Evolutionary conservation across 2,113 vertebrate species (phyloP), one percentile per base, ranked within the genome.

Genomic region (Stomatorhinus ivindoensis): DNA sequence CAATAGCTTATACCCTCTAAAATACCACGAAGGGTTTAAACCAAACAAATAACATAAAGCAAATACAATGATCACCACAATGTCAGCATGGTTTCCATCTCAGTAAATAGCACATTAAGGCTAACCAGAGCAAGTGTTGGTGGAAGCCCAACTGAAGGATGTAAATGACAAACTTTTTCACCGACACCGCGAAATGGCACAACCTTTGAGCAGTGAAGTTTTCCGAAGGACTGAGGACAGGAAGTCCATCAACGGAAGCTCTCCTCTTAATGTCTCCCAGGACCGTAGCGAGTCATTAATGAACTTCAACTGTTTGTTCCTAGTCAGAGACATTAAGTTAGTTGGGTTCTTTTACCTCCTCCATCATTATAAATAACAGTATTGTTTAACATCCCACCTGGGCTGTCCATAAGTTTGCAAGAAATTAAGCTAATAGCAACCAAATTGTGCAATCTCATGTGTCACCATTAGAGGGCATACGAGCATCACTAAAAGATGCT

Each of bases 271-370:
- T 2, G 90, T 89, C 82, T 91, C 91, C 94, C 93, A 94, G 88
- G 87, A 3, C 31, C 27, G 89, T 87, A 96, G 90, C 44, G 48
- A 2, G 3, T 89, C 89, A 5, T 65, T 31, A 69, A 92, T 65
- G 3, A 76, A 53, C 58, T 61, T 89, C 83, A 95, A 86, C 90
- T 92, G 93, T n/a, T 69, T 89, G 69, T 69, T 91, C 46, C 95
- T 96, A n/a, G 11, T 92, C 53, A 88, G 35, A 24, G n/a, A 58
- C 10, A 21, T 89, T 11, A 89, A 50, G 39, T 35, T 90, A 2
- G 19, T 24, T 24, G 83, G 53, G 24, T 58, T 85, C 3, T 55
- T 35, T n/a, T 61, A 35, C 15, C 21, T 44, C 1, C 9, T 31
- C 76, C 2, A 82, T 53, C 11, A 35, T 53, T 17, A 73, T 31